Evolutionary conservation across 2,888 invertebrate genomes (phyloP).

Genomic region (Parnassius apollo): DNA sequence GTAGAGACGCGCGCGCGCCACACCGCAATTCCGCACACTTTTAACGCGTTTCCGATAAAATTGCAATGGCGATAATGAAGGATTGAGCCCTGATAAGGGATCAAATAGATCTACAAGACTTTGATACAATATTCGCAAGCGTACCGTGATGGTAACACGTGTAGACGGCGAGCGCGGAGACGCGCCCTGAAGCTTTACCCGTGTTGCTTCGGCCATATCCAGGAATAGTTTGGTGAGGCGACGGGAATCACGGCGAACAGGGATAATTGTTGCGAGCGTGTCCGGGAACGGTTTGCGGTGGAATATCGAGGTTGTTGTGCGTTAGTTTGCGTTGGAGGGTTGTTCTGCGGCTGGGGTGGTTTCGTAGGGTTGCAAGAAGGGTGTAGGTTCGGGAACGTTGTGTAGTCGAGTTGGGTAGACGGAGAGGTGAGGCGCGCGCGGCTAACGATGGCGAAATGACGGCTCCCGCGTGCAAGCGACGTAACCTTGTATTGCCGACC

Average conservation of each 20-base stretch:
- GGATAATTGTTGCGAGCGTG: not conserved
- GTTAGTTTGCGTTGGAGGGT: constrained; percentile 18
- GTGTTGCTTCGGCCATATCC: not conserved
- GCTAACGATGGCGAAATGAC: constrained; percentile 56
- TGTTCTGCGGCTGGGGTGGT: constrained; percentile 20
- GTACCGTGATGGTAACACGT: constrained; percentile 23
- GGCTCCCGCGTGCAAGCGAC: constrained; percentile 36
- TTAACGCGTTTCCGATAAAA: constrained; percentile 29
- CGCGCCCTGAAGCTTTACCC: not conserved
- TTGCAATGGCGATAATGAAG: constrained; percentile 31
- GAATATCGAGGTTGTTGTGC: constrained; percentile 7
- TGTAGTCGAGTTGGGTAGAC: constrained; percentile 17
- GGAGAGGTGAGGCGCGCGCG: constrained; percentile 53
- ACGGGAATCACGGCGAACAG: not conserved
- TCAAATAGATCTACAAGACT: constrained; percentile 31
- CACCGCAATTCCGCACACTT: constrained; percentile 28
- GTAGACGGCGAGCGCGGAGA: not conserved
- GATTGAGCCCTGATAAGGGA: constrained; percentile 57
- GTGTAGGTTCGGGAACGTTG: constrained; percentile 24
- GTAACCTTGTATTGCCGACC: constrained; percentile 50
- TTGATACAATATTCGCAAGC: constrained; percentile 27
- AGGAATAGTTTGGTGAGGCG: not conserved
- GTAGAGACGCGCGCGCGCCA: constrained; percentile 37
- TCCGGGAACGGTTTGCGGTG: not conserved
- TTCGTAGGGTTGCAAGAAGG: constrained; percentile 26